Conservation (phyloP, 2,113 vertebrate genomes). For the Gyps fulvus region DNA sequence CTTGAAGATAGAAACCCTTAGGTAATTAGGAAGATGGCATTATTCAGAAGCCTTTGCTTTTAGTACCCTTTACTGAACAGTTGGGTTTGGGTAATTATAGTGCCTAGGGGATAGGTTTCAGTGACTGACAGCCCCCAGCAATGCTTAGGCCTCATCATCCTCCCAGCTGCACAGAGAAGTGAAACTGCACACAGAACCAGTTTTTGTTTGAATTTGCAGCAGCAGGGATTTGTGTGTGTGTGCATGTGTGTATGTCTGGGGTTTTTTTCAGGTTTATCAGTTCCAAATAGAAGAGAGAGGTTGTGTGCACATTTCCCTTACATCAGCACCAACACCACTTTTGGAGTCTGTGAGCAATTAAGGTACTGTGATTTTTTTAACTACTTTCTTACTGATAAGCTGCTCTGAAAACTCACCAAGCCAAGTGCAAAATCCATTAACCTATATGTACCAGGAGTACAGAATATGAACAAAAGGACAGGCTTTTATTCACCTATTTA, state of each 20-base stretch:
- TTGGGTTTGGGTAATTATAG: conserved; percentile 35
- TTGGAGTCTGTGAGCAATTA: neutral
- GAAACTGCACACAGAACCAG: conserved; percentile 44
- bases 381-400: neutral
- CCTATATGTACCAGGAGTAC: neutral
- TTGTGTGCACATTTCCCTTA: neutral
- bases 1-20: conserved; percentile 15
- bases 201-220: conserved; percentile 4
- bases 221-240: neutral
- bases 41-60: conserved; percentile 5
- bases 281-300: neutral
- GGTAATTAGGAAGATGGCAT: conserved; percentile 40
- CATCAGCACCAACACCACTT: neutral
- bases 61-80: neutral
- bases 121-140: conserved; percentile 12
- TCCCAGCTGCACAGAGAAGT: neutral
- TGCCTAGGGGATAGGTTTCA: neutral
- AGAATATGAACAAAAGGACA: neutral
- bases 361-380: neutral
- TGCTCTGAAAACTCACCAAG: neutral
- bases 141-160: neutral
- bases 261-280: neutral
- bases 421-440: neutral
- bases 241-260: neutral
- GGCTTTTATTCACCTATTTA: neutral